Conservation (phyloP, 92 coral and sea anemone species). For the Zoanthus sansibaricus region DNA sequence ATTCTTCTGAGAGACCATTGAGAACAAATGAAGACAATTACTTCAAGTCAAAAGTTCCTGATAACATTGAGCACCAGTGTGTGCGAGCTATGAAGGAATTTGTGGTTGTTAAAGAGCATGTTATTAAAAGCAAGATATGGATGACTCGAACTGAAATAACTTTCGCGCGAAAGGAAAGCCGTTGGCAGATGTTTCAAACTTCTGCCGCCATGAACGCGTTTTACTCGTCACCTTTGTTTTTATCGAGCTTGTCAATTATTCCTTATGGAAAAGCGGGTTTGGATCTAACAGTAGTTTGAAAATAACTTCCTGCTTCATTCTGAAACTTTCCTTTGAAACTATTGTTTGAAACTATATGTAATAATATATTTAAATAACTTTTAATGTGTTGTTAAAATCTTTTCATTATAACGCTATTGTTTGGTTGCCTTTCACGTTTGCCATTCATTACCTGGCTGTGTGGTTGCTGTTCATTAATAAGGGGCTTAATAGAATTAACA, state of each 20-base stretch:
- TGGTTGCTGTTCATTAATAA: too few species aligned
- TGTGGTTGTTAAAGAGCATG: slow-evolving; percentile 80
- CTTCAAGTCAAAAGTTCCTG: slow-evolving; percentile 72
- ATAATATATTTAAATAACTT: background rate
- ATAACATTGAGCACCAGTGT: slow-evolving; percentile 75
- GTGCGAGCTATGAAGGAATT: slow-evolving; percentile 80
- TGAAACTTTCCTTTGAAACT: background rate
- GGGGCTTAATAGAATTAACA: too few species aligned
- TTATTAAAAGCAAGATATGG: slow-evolving; percentile 83
- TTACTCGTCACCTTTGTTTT: slow-evolving; percentile 69
- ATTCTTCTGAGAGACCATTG: background rate
- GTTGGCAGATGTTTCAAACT: slow-evolving; percentile 51
- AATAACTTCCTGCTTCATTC: background rate
- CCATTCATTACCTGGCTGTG: too few species aligned
- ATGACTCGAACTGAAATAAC: slow-evolving; percentile 80
- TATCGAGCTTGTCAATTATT: slow-evolving; percentile 32
- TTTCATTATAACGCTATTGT: background rate
- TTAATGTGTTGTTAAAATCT: background rate
- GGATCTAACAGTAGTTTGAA: background rate
- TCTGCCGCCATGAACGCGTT: slow-evolving; percentile 65
- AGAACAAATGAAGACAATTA: slow-evolving; percentile 37
- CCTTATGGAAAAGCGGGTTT: background rate
- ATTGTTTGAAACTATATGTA: background rate
- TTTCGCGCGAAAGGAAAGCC: slow-evolving; percentile 73
- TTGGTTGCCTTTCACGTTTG: too few species aligned